A percentile compares a stretch with the other conserved stretches of the same genome.
These are phyloP conservation scores for Caenorhabditis remanei DNA, from an alignment of 1,140 invertebrate species.

Conservation along the genomic window DNA sequence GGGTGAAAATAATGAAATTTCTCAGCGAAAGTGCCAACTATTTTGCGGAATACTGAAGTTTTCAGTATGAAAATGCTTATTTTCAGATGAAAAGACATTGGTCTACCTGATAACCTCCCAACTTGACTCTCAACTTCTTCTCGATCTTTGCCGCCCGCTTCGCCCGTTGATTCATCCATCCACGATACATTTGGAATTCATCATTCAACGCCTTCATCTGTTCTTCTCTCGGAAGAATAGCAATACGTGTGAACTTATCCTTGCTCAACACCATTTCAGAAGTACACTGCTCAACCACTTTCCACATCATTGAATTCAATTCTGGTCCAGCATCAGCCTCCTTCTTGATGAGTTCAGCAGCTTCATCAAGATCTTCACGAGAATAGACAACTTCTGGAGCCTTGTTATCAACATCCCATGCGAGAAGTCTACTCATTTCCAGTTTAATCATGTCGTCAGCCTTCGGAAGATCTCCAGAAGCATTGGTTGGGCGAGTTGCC, in stretches of 20 bases:
- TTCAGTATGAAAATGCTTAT: too few relatives aligned
- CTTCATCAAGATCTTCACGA: conserved; percentile 66
- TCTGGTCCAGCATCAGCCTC: conserved; percentile 54
- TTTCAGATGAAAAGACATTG: too few relatives aligned
- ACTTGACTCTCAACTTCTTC: conserved; percentile 94
- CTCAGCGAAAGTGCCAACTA: too few relatives aligned
- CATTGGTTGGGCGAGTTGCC: conserved; percentile 78
- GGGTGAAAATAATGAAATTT: too few relatives aligned
- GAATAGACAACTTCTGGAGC: conserved; percentile 66
- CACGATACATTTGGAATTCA: conserved; percentile 67
- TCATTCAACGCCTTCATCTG: conserved; percentile 65
- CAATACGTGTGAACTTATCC: conserved; percentile 68
- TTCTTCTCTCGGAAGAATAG: conserved; percentile 58
- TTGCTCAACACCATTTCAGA: conserved; percentile 72
- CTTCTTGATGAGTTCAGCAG: conserved; percentile 68
- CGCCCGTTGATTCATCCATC: conserved; percentile 74
- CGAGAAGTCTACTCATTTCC: conserved; percentile 84
- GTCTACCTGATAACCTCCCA: conserved; percentile 90
- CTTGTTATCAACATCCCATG: conserved; percentile 73
- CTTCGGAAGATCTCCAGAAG: conserved; percentile 84
- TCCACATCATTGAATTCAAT: conserved; percentile 71
- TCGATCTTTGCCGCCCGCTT: conserved; percentile 92
- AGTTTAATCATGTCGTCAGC: conserved; percentile 96
- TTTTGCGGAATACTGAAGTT: too few relatives aligned
- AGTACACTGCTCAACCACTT: conserved; percentile 70